Evolutionary conservation across 2,113 vertebrate genomes (phyloP).

Genomic region (Vulpes lagopus): DNA sequence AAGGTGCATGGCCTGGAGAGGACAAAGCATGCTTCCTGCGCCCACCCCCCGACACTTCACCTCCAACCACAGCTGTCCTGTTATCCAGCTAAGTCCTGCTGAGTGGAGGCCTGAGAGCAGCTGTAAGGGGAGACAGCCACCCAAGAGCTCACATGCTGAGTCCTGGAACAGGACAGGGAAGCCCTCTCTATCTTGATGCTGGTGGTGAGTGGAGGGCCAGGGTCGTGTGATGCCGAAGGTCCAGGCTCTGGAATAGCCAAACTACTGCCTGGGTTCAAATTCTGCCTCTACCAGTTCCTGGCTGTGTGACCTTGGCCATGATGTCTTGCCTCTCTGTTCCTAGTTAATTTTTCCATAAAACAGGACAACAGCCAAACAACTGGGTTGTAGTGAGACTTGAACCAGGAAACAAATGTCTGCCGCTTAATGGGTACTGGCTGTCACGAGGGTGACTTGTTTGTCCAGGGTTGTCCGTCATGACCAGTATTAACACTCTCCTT

Average conservation of each 20-base stretch:
- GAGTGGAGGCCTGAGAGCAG: background rate
- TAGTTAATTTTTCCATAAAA: background rate
- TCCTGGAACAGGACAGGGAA: background rate
- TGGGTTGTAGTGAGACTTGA: background rate
- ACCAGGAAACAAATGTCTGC: background rate
- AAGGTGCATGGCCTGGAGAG: background rate
- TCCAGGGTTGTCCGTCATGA: too few species aligned
- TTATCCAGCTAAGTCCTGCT: background rate
- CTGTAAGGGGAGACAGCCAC: background rate
- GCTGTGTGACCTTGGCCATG: background rate
- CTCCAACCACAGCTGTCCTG: background rate
- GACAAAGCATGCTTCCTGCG: background rate
- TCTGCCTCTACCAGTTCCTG: background rate
- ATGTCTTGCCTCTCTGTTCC: background rate
- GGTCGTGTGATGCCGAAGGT: fast-evolving
- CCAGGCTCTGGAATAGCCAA: background rate
- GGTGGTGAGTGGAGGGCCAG: background rate
- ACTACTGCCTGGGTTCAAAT: background rate
- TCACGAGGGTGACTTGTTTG: background rate
- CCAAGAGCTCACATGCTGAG: background rate
- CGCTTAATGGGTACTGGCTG: too few species aligned
- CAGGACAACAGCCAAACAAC: fast-evolving
- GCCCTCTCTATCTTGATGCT: too few species aligned
- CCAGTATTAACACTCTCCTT: background rate
- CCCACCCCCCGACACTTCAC: too few species aligned